These are phyloP conservation scores for Bombus impatiens DNA, from an alignment of 1,140 invertebrate species.

Conservation along the genomic window DNA sequence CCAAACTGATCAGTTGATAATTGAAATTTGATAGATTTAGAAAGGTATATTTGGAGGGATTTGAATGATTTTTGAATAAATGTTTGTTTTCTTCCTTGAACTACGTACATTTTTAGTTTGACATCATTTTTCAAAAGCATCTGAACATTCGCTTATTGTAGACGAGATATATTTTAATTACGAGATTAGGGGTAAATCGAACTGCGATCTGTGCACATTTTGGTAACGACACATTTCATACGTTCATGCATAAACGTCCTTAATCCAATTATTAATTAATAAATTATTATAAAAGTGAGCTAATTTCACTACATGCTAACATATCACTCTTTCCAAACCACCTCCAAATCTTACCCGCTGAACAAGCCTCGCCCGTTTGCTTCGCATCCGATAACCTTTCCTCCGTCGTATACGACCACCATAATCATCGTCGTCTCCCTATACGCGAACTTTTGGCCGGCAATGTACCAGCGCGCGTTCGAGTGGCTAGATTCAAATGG, in stretches of 20 bases:
- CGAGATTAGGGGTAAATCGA: background rate
- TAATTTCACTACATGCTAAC: background rate
- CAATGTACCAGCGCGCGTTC: constrained; percentile 39
- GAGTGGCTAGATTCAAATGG: constrained; percentile 49
- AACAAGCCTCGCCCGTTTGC: background rate
- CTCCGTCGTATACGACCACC: too few species aligned
- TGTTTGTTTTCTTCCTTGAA: too few species aligned
- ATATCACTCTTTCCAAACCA: background rate
- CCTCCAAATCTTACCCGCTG: background rate
- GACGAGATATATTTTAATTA: background rate
- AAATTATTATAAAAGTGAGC: background rate
- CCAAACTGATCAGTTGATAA: background rate
- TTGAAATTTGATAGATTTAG: background rate
- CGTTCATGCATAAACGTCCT: background rate
- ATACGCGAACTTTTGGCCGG: constrained; percentile 51
- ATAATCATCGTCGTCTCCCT: background rate
- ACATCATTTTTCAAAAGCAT: background rate
- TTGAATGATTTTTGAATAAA: background rate
- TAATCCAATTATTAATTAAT: background rate
- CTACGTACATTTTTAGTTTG: too few species aligned
- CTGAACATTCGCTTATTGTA: background rate
- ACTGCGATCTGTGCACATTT: too few species aligned
- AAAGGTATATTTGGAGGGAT: background rate
- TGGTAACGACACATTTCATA: accelerated
- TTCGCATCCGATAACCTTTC: background rate